Conservation (phyloP, 2,113 vertebrate genomes). For the Takifugu bimaculatus region DNA sequence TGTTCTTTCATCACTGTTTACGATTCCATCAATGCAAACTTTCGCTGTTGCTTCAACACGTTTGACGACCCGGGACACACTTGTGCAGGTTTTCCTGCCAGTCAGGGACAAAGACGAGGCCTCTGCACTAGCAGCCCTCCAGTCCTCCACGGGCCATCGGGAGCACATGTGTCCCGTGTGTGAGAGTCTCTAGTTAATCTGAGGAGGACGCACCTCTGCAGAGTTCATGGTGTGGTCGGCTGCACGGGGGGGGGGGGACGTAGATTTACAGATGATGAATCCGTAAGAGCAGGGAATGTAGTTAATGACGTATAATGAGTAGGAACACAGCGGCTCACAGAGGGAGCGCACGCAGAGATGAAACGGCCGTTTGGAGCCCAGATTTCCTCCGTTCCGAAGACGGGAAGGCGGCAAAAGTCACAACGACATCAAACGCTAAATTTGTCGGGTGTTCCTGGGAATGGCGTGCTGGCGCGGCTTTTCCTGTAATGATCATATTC, state of each 20-base stretch:
- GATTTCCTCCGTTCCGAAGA: background rate
- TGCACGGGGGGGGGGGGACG: conserved; percentile 1
- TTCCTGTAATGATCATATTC: background rate
- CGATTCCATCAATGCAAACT: too few species aligned
- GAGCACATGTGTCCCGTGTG: too few species aligned
- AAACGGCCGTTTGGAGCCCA: background rate
- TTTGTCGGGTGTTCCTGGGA: background rate
- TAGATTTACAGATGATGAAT: conserved; percentile 50
- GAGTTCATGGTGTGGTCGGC: conserved; percentile 46
- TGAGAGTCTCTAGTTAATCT: too few species aligned
- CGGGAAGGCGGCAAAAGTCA: background rate
- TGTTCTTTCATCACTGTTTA: too few species aligned
- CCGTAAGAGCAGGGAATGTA: conserved; percentile 24
- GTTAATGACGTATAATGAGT: conserved; percentile 35
- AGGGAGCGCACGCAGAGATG: conserved; percentile 5
- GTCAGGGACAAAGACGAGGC: too few species aligned
- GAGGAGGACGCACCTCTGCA: too few species aligned
- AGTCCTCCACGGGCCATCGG: too few species aligned
- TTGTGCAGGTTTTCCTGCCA: too few species aligned
- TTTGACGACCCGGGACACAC: too few species aligned
- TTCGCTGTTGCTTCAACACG: too few species aligned
- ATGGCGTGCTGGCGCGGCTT: background rate
- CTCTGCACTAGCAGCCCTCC: too few species aligned
- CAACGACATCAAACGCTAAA: background rate
- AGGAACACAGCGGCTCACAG: conserved; percentile 11